Evolutionary conservation across 2,888 invertebrate genomes (phyloP), one percentile per base, ranked within the genome.

Genomic region (Megaustenia siamemsis): DNA sequence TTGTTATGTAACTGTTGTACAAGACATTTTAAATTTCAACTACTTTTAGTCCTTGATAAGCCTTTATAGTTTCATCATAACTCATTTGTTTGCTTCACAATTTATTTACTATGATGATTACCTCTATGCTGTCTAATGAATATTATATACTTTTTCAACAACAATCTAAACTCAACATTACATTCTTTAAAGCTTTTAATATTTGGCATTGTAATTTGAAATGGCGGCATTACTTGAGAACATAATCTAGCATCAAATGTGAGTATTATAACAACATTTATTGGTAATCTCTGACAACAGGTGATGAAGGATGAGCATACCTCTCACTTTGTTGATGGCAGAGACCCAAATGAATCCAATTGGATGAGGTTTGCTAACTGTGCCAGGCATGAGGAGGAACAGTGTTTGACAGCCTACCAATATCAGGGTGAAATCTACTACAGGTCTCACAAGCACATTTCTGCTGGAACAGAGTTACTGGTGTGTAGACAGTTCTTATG

Each of bases 361-460:
- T 86, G 86, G 86, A 86, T 86, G 86, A 53, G 86, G 45, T 86
- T 68, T 75, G 86, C 84, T 12, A 86, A 86, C 82, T 86, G 86
- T 84, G 86, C 86, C 56, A 71, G 86, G 10, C 77, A 79, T 78
- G 84, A 78, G 35, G 73, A 78, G 38, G 86, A 86, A 49, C 86
- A 86, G 84, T 84, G 84, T 79, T 73, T 86, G 69, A 86, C 86
- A n/a, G 86, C 86, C 43, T 86, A 79, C 56, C 86, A 86, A 38
- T 60, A 82, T 35, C 28, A 82, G 35, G 84, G 86, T 10, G 82
- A 86, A 68, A 38, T 86, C 18, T 86, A 86, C 60, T 86, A 86
- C 53, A 77, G 84, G 24, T 60, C 86, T 43, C 84, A 86, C 79
- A 56, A 43, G 45, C 53, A 71, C 12, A 86, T 86, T 53, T 77